phyloP scores from a whole-genome alignment of 2,113 vertebrate genomes.

The Copsychus sechellarum region DNA sequence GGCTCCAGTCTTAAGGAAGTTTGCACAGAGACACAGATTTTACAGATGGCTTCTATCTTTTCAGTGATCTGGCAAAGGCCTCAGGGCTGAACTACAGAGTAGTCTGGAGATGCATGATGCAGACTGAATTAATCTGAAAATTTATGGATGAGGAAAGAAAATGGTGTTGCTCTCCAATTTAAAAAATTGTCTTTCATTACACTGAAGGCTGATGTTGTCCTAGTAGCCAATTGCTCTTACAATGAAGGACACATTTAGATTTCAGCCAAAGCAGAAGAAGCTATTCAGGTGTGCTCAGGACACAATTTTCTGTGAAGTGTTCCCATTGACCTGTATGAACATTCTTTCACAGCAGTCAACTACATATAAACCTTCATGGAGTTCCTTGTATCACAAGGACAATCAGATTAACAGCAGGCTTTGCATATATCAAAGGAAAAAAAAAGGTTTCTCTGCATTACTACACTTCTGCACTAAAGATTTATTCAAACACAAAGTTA shows the following conservation, averaged over 20 bases:
- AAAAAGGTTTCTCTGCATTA: neutral
- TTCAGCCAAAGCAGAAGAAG: neutral
- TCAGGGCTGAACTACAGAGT: neutral
- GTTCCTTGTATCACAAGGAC: neutral
- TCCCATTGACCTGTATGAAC: neutral
- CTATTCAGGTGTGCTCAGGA: neutral
- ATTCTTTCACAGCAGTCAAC: neutral
- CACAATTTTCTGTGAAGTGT: neutral
- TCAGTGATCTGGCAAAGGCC: neutral
- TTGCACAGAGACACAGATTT: slow-evolving; percentile 22
- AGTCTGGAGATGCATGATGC: neutral
- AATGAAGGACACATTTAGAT: neutral
- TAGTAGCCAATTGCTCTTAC: neutral
- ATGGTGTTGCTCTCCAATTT: neutral
- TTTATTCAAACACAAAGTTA: neutral
- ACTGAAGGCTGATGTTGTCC: neutral
- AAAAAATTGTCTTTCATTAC: neutral
- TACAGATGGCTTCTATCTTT: slow-evolving; percentile 40
- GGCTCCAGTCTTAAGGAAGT: slow-evolving; percentile 28
- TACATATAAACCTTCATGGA: neutral
- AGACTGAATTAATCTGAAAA: neutral
- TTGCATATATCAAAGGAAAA: neutral
- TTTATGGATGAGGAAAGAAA: neutral
- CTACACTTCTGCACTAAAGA: neutral
- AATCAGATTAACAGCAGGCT: neutral